Conservation (phyloP, 1,140 invertebrate genomes). For the Papilio polyxenes region DNA sequence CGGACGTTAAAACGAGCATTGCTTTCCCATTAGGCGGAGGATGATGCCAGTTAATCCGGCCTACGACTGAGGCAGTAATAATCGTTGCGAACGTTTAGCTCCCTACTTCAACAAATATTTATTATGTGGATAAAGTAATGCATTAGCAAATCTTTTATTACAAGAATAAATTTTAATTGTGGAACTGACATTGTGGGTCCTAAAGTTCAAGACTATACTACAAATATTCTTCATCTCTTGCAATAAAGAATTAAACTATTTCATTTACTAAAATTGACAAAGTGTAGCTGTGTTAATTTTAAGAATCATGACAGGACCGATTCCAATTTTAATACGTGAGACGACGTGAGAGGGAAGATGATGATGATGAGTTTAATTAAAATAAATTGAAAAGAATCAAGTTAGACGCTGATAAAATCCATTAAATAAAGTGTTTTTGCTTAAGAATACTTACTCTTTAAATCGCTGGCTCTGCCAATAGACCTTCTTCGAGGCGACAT, state of each 20-base stretch:
- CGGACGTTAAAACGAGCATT: conserved; percentile 3
- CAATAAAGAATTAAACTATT: no score
- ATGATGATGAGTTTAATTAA: no score
- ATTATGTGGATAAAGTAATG: neutral
- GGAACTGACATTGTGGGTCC: neutral
- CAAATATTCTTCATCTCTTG: no score
- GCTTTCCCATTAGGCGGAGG: conserved; percentile 42
- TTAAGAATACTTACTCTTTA: conserved; percentile 73
- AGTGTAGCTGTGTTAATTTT: no score
- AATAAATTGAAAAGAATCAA: no score
- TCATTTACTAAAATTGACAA: no score
- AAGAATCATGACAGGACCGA: no score
- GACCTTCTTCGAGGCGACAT: conserved; percentile 79
- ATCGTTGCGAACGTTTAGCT: conserved; percentile 28
- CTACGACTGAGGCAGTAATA: conserved; percentile 35
- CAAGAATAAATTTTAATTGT: conserved; percentile 7
- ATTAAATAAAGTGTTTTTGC: no score
- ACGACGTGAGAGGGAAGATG: no score
- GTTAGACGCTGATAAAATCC: no score
- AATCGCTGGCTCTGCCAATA: conserved; percentile 73
- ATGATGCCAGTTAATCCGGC: conserved; percentile 44
- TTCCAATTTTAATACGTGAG: no score
- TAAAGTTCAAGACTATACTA: no score
- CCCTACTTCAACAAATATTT: conserved; percentile 10
- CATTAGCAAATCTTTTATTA: neutral